Evolutionary conservation across 2,113 vertebrate genomes (phyloP).

Genomic region (Forbesichthys agassizii): DNA sequence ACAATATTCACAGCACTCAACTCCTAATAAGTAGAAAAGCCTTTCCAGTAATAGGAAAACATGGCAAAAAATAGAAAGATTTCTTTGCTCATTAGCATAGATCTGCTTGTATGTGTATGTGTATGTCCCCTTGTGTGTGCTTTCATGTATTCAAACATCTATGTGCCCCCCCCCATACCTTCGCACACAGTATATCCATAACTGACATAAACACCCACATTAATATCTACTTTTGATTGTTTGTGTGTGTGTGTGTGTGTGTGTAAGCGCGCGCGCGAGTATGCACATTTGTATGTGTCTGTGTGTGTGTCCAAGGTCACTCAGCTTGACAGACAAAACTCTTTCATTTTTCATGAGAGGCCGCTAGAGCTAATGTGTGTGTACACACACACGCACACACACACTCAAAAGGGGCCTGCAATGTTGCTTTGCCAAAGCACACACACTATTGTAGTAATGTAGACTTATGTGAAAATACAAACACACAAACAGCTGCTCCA

Average conservation of each 20-base stretch:
- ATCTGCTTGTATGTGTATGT: not conserved
- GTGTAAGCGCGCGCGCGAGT: slow-evolving; percentile 1
- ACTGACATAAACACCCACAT: not conserved
- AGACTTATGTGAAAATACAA: not conserved
- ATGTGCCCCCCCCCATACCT: not conserved
- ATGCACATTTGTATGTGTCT: not conserved
- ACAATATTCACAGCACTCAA: too few species aligned
- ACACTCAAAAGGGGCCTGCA: not conserved
- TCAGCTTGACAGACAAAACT: slow-evolving; percentile 11
- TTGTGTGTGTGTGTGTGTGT: slow-evolving; percentile 6
- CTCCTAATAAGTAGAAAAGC: too few species aligned
- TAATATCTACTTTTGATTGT: not conserved
- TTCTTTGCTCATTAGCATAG: not conserved
- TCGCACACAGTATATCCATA: not conserved
- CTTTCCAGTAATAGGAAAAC: too few species aligned
- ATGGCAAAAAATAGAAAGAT: too few species aligned
- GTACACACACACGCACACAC: not conserved
- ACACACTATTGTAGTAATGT: not conserved
- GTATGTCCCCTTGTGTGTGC: not conserved
- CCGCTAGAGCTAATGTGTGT: not conserved
- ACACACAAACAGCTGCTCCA: too few species aligned
- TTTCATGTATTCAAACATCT: not conserved
- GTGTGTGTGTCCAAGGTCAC: slow-evolving; percentile 13
- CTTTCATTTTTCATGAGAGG: slow-evolving; percentile 16
- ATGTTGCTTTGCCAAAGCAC: slow-evolving; percentile 1